Evolutionary conservation across 2,888 invertebrate species (phyloP), one percentile per base, ranked within the genome.

Genomic region (Meiosimyza platycephala): DNA sequence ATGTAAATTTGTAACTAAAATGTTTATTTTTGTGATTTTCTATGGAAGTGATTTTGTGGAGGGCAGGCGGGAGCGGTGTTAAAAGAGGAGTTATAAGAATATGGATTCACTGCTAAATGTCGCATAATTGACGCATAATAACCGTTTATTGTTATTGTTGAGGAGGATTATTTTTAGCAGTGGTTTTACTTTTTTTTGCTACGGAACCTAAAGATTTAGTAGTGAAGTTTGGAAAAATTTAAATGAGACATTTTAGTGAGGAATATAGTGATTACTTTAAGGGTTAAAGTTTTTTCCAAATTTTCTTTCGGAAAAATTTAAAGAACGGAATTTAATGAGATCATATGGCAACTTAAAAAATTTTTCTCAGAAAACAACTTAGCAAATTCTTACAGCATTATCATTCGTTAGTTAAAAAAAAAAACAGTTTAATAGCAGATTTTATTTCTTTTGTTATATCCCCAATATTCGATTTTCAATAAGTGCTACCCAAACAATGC

Each of bases 101-200:
- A 73, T 79, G 76, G 78, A 75, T 76, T 78, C 77, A 76, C 79
- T 78, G 79, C 82, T 84, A 82, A 84, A 82, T 84, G 83, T 76
- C 78, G 80, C 82, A 80, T 84, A 82, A 84, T 84, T 83, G 82
- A 82, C 80, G 81, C 83, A 84, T 82, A 80, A 84, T 82, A 83
- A 81, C 82, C 79, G 83, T 82, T 83, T 82, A 83, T 82, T 82
- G 16, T 59, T 68, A 59, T 68, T 59, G 22, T 28, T 57, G 59
- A 33, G 68, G 68, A 16, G 59, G 52, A 48, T 68, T 67, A 63
- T 50, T 16, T 40, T 16, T 57, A 28, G 18, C 57, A 28, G 22
- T 28, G 22, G 22, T 57, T 18, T 57, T 22, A 22, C 50, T 18
- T 50, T 50, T 64, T 64, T 12, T 9, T 18, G 22, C 9, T 48